These are phyloP conservation scores for Numida meleagris DNA, from an alignment of 2,113 vertebrate species.

Conservation along the genomic window DNA sequence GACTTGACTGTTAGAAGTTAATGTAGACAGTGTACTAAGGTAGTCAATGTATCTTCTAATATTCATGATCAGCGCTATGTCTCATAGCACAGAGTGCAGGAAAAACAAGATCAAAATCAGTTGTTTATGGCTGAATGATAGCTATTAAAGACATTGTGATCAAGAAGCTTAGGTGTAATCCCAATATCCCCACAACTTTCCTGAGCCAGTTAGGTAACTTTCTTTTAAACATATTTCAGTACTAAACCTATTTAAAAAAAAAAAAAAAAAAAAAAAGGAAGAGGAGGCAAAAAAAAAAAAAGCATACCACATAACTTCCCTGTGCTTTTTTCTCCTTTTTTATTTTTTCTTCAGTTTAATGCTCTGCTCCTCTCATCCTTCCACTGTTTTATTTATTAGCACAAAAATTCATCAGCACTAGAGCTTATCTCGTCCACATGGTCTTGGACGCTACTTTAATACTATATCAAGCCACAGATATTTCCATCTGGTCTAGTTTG, in stretches of 20 bases:
- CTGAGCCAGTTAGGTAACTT: neutral
- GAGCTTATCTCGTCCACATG: neutral
- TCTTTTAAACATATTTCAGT: neutral
- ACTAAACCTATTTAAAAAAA: neutral
- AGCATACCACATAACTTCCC: neutral
- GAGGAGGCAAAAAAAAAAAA: neutral
- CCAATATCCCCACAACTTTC: neutral
- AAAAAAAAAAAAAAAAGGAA: neutral
- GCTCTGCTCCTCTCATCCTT: neutral
- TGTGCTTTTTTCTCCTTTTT: neutral
- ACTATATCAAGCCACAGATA: neutral
- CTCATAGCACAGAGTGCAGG: neutral
- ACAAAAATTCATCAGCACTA: neutral
- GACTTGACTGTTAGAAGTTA: neutral
- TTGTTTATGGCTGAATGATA: neutral
- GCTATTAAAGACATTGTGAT: neutral
- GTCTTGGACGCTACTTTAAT: neutral
- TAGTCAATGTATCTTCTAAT: neutral
- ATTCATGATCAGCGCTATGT: neutral
- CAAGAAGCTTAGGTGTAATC: neutral
- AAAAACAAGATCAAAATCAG: neutral
- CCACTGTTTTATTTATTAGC: neutral
- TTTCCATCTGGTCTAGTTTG: neutral
- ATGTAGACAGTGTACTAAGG: neutral
- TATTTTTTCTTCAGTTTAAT: neutral